Percentiles rank a stretch among this genome's conserved stretches.
phyloP scores from a whole-genome alignment of 2,888 invertebrate genomes.

The Seira musarum region DNA sequence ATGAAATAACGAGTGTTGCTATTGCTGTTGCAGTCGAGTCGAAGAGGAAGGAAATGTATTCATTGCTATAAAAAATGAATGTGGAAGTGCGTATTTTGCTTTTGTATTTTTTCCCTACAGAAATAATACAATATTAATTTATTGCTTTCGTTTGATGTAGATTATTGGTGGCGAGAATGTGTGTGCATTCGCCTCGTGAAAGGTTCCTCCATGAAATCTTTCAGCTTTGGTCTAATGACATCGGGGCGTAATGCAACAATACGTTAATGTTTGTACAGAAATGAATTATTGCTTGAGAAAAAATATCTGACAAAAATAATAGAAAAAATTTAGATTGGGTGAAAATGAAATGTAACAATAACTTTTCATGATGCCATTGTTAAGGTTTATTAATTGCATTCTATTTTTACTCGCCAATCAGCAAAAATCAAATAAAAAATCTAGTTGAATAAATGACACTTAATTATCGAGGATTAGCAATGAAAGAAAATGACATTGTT shows the following conservation, averaged over 20 bases:
- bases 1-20: background rate
- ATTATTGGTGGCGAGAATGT: conserved; percentile 20
- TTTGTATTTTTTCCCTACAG: background rate
- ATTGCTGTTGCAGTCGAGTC: background rate
- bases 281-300: background rate
- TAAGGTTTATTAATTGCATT: no score
- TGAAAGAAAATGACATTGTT: no score
- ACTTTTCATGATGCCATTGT: background rate
- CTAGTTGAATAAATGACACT: no score
- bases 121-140: conserved; percentile 52
- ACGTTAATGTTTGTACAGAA: conserved; percentile 16
- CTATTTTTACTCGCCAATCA: no score
- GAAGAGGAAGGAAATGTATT: conserved; percentile 5
- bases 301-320: background rate
- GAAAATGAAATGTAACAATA: background rate
- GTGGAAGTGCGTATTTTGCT: background rate
- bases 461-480: no score
- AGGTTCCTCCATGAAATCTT: background rate
- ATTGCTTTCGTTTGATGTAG: conserved; percentile 40
- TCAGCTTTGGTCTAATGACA: background rate
- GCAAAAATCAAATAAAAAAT: no score
- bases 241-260: conserved; percentile 2
- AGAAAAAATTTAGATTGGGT: conserved; percentile 1
- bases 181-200: background rate
- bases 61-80: background rate